Base-by-base conservation (phyloP, 2,888 invertebrate genomes). In the Gymnocheta viridis region DNA sequence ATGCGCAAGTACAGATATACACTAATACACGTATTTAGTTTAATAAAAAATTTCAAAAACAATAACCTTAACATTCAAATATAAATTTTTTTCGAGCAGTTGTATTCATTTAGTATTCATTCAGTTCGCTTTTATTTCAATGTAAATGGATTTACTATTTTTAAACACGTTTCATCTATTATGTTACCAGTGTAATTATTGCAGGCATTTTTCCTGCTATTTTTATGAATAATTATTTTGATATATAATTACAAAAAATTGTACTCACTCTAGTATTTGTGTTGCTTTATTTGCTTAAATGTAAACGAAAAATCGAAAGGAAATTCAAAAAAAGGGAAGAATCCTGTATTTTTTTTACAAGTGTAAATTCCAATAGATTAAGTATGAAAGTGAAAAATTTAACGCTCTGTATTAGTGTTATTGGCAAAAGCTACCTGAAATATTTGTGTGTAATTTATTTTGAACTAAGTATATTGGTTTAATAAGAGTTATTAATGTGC, bases 81-180 rank as follows among this genome's bases (percentile, higher is more conserved):
- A 41, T 10, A 35, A 4, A 17, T 19, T 6, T 64, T 22, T 22
- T 14, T 69, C 22, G 44, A 12, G 10, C 19, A 47, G 4, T 38
- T 49, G 19, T 41, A 51, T 24, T 6, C 60, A 47, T 22, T 22
- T 44, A 27, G 17, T 24, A 72, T 32, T 35, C 24, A 58, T 19
- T 58, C 17, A 19, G 58, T 32, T 44, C 19, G 27, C 14, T 32
- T 32, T 22, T 24, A 32, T 38, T 62, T 76, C 35, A 76, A 47
- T 17, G 64, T 73, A 35, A 24, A 22, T n/a, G 47, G 24, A 60
- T 60, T 12, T 19, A 32, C 6, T 27, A 22, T 4, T 29, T 76
- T 44, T 32, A 17, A 64, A 44, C 44, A 67, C 56, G 64, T 67
- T 76, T 66, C 54, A 22, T 24, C 54, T 56, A 66, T 76, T 64